A percentile compares a stretch with the other conserved stretches of the same genome.
These are phyloP conservation scores for Anarrhichthys ocellatus DNA, from an alignment of 2,113 vertebrate genomes.

Conservation along the genomic window DNA sequence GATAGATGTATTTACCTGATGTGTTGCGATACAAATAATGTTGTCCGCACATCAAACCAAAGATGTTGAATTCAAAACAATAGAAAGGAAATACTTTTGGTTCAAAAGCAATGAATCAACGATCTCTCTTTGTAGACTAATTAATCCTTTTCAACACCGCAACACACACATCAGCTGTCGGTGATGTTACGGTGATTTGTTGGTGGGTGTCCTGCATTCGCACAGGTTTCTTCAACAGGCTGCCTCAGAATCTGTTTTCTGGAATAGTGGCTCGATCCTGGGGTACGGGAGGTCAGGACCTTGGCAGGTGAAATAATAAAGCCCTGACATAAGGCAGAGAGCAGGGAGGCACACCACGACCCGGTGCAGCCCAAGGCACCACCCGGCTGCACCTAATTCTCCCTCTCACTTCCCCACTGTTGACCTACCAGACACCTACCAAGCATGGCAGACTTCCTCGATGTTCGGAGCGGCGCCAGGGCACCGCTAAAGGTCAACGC, in stretches of 20 bases:
- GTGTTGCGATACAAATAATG: background rate
- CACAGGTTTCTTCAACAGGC: constrained; percentile 22
- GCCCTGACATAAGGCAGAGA: constrained; percentile 73
- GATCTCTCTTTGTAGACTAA: background rate
- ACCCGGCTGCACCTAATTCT: constrained; percentile 65
- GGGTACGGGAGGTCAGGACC: constrained; percentile 62
- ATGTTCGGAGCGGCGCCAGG: constrained; percentile 60
- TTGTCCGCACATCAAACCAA: background rate
- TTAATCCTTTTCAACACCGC: constrained; percentile 5
- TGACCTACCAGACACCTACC: constrained; percentile 67
- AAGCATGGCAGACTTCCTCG: constrained; percentile 59
- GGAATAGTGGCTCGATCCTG: constrained; percentile 1
- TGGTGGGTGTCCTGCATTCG: background rate
- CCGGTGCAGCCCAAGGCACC: constrained; percentile 53
- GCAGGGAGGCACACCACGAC: constrained; percentile 66
- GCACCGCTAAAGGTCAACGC: constrained; percentile 70
- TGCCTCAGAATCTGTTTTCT: constrained; percentile 25
- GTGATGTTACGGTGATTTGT: background rate
- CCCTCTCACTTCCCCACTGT: constrained; percentile 64
- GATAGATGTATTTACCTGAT: background rate
- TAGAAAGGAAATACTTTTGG: background rate
- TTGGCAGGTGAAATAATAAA: constrained; percentile 75
- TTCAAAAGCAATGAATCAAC: background rate
- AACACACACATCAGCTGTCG: background rate
- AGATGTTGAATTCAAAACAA: background rate